These are phyloP conservation scores for Propithecus coquereli DNA, from an alignment of 2,113 vertebrate species.

Conservation along the genomic window DNA sequence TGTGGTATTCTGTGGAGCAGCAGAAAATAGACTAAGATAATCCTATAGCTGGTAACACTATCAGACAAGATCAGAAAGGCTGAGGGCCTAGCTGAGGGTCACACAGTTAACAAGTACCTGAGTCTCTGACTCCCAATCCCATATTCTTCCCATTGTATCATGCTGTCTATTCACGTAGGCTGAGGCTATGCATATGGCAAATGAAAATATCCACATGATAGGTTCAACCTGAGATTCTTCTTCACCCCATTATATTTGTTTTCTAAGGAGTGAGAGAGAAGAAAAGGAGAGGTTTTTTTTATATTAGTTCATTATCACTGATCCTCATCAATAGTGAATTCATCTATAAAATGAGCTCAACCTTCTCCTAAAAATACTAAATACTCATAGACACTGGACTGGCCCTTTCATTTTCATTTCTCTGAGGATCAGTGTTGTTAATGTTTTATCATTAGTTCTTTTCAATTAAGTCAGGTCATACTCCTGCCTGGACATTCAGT, in stretches of 20 bases:
- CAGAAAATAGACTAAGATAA: neutral
- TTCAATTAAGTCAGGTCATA: conserved; percentile 59
- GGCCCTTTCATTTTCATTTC: conserved; percentile 23
- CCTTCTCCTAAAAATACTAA: neutral
- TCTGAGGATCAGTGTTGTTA: conserved; percentile 37
- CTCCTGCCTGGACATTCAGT: conserved; percentile 39
- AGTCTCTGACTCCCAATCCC: neutral
- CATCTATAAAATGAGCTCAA: conserved; percentile 21
- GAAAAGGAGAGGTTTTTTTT: neutral
- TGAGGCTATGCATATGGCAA: neutral
- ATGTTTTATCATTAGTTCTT: conserved; percentile 53
- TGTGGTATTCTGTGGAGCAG: neutral
- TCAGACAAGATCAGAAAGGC: neutral
- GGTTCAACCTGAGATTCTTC: neutral
- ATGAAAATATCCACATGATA: neutral
- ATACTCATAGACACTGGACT: neutral
- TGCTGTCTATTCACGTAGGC: neutral
- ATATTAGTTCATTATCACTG: conserved; percentile 5
- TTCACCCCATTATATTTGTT: too few relatives aligned
- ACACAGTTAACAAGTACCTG: neutral
- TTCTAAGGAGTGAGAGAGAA: neutral
- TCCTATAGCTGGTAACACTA: neutral
- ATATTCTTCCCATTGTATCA: neutral
- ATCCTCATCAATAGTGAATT: neutral
- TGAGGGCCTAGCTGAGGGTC: neutral